These are phyloP conservation scores for Misgurnus mizolepis DNA, from an alignment of 2,113 vertebrate species.

Conservation along the genomic window DNA sequence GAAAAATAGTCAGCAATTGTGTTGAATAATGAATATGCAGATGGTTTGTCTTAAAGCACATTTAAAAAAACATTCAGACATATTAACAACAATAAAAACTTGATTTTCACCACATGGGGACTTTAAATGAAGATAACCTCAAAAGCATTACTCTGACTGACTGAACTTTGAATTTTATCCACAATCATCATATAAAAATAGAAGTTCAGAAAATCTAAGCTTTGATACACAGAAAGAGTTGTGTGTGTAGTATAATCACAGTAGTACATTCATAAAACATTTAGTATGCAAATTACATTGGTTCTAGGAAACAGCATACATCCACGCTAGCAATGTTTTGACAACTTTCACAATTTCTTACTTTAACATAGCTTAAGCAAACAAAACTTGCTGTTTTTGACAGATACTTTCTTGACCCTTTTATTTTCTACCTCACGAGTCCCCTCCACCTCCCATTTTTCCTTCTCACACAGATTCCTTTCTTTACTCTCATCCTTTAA, in stretches of 20 bases:
- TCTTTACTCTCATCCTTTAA: conserved; percentile 45
- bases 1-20: too few relatives aligned
- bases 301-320: conserved; percentile 17
- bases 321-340: not conserved
- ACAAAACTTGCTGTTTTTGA: conserved; percentile 7
- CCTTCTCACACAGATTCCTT: conserved; percentile 47
- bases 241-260: conserved; percentile 40
- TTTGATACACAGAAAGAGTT: conserved; percentile 58
- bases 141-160: not conserved
- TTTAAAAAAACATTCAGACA: too few relatives aligned
- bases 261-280: conserved; percentile 47
- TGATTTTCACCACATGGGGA: too few relatives aligned
- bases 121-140: not conserved
- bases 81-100: too few relatives aligned
- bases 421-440: conserved; percentile 40
- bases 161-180: conserved; percentile 11
- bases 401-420: conserved; percentile 55
- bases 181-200: conserved; percentile 38
- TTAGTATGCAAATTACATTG: conserved; percentile 27
- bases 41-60: too few relatives aligned
- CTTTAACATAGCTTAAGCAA: not conserved
- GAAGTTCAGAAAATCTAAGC: conserved; percentile 40
- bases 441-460: conserved; percentile 29
- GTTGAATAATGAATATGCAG: too few relatives aligned
- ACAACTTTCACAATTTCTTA: conserved; percentile 1